These are phyloP conservation scores for Sminthurinus signatus DNA, from an alignment of 1,140 invertebrate species.

Conservation along the genomic window DNA sequence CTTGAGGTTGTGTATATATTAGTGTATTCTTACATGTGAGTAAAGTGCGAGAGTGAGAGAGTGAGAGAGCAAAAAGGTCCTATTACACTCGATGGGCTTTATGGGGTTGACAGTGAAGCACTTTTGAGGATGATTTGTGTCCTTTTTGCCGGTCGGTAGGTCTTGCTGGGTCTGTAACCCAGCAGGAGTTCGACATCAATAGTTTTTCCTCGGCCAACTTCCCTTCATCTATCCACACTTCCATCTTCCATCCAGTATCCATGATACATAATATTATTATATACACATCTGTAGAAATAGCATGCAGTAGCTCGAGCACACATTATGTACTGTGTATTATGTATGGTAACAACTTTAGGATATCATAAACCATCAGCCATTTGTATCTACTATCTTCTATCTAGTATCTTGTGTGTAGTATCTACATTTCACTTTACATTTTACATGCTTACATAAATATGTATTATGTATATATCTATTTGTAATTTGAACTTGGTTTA, in stretches of 20 bases:
- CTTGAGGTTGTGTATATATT: no score
- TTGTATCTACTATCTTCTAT: not conserved
- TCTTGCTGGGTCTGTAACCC: constrained; percentile 41
- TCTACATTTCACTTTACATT: no score
- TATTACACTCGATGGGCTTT: constrained; percentile 28
- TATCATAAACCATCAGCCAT: no score
- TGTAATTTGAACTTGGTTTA: no score
- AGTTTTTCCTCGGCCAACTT: constrained; percentile 18
- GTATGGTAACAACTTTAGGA: not conserved
- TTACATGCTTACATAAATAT: no score
- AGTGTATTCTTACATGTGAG: no score
- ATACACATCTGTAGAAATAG: not conserved
- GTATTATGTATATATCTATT: no score
- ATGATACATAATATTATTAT: not conserved
- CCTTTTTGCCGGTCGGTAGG: constrained; percentile 40
- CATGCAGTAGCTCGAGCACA: not conserved
- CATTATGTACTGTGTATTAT: no score
- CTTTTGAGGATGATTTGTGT: constrained; percentile 41
- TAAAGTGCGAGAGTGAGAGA: no score
- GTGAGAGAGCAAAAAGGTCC: constrained; percentile 26
- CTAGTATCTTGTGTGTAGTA: no score
- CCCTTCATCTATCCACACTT: not conserved
- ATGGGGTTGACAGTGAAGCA: constrained; percentile 40
- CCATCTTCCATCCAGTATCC: not conserved
- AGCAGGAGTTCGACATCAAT: constrained; percentile 41